Conservation (phyloP, 2,888 invertebrate species). For the Agriotes lineatus region DNA sequence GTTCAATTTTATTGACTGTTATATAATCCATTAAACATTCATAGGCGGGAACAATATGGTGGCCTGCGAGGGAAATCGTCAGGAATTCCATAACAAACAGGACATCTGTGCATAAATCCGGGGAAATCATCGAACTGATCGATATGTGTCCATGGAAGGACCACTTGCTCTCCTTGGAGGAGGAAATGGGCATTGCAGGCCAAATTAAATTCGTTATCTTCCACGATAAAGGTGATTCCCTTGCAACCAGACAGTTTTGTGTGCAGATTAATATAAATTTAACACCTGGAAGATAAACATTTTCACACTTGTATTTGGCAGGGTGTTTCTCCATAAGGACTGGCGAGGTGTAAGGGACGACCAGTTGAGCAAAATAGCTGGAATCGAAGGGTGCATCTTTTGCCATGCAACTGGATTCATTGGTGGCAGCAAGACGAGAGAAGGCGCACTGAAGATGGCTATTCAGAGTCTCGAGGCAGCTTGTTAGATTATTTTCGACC, state of each 20-base stretch:
- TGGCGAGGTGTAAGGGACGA: constrained; percentile 92
- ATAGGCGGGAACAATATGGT: constrained; percentile 80
- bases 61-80: constrained; percentile 87
- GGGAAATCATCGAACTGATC: constrained; percentile 83
- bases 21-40: too few relatives aligned
- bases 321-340: constrained; percentile 80
- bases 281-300: too few relatives aligned
- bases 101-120: constrained; percentile 77
- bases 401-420: constrained; percentile 94
- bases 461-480: constrained; percentile 71
- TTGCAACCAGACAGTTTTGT: constrained; percentile 77
- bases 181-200: constrained; percentile 74
- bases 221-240: constrained; percentile 74
- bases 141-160: constrained; percentile 91
- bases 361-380: constrained; percentile 74
- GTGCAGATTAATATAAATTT: constrained; percentile 71
- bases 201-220: constrained; percentile 81
- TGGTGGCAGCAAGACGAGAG: constrained; percentile 85
- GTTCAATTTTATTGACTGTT: too few relatives aligned
- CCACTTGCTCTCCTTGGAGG: constrained; percentile 87
- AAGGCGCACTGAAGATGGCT: constrained; percentile 91
- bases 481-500: too few relatives aligned
- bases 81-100: constrained; percentile 78
- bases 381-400: constrained; percentile 84
- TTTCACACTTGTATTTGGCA: too few relatives aligned